These are phyloP conservation scores for Gymnoscopelus braueri DNA, from an alignment of 2,797 vertebrate species.

Conservation along the genomic window DNA sequence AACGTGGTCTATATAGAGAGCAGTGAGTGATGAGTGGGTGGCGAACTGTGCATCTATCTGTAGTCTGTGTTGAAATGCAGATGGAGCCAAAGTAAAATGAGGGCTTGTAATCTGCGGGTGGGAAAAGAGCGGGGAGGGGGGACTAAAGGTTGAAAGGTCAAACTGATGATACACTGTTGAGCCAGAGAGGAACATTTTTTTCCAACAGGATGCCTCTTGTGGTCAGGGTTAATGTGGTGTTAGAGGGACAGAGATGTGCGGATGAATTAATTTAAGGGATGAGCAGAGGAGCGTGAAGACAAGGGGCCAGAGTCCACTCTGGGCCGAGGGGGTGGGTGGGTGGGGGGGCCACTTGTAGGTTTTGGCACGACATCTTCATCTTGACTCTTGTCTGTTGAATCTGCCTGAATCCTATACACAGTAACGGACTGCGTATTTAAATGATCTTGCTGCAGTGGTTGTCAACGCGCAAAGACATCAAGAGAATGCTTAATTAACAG, in stretches of 20 bases:
- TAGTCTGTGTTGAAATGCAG: conserved; percentile 51
- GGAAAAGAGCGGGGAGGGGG: conserved; percentile 54
- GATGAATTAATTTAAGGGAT: conserved; percentile 86
- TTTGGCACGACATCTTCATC: conserved; percentile 57
- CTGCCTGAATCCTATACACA: conserved; percentile 17
- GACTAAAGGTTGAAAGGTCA: conserved; percentile 75
- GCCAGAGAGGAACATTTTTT: conserved; percentile 73
- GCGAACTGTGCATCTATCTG: conserved; percentile 25
- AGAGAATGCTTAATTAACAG: conserved; percentile 15
- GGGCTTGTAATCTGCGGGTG: conserved; percentile 39
- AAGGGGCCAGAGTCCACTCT: conserved; percentile 82
- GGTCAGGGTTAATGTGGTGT: conserved; percentile 85
- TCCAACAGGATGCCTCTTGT: conserved; percentile 80
- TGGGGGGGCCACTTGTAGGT: conserved; percentile 53
- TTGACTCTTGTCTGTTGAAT: conserved; percentile 8
- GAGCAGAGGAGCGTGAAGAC: conserved; percentile 85
- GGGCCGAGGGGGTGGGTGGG: conserved; percentile 49
- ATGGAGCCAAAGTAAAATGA: conserved; percentile 35
- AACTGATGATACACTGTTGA: conserved; percentile 71
- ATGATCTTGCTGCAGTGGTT: not conserved
- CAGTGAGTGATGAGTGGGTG: conserved; percentile 17
- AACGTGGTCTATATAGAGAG: not conserved
- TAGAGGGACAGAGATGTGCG: conserved; percentile 84
- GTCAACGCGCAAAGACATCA: conserved; percentile 2
- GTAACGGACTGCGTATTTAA: no score